phyloP scores from a whole-genome alignment of 2,888 invertebrate genomes.

The Eilema griseolum region DNA sequence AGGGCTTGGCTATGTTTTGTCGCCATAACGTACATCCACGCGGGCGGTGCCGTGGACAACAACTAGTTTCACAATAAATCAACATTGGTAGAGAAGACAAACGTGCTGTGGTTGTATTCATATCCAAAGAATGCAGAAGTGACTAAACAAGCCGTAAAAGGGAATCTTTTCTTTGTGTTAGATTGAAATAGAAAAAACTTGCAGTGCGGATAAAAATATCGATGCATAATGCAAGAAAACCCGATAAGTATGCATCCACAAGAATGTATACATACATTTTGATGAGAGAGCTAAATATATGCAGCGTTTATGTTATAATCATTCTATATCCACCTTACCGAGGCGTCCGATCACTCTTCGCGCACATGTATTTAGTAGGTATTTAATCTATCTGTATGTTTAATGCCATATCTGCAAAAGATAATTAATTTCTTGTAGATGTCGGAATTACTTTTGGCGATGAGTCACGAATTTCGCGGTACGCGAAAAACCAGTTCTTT shows the following conservation, averaged over 20 bases:
- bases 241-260: background rate
- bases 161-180: background rate
- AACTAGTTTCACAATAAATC: background rate
- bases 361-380: constrained; percentile 13
- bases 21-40: no score
- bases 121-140: background rate
- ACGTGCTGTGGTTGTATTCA: no score
- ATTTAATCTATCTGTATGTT: constrained; percentile 8
- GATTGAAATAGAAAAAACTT: background rate
- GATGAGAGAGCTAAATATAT: constrained; percentile 23
- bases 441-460: background rate
- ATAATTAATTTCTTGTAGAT: background rate
- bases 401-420: constrained; percentile 5
- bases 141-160: background rate
- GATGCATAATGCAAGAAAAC: constrained; percentile 4
- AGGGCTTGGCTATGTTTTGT: no score
- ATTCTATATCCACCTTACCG: constrained; percentile 10
- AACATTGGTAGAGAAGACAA: background rate
- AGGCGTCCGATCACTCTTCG: background rate
- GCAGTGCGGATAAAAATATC: background rate
- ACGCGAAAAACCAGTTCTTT: background rate
- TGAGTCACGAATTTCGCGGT: background rate
- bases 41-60: background rate
- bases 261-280: constrained; percentile 16
- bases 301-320: constrained; percentile 15